Evolutionary conservation across 2,888 invertebrate species (phyloP).

Genomic region (Homarus gammarus): DNA sequence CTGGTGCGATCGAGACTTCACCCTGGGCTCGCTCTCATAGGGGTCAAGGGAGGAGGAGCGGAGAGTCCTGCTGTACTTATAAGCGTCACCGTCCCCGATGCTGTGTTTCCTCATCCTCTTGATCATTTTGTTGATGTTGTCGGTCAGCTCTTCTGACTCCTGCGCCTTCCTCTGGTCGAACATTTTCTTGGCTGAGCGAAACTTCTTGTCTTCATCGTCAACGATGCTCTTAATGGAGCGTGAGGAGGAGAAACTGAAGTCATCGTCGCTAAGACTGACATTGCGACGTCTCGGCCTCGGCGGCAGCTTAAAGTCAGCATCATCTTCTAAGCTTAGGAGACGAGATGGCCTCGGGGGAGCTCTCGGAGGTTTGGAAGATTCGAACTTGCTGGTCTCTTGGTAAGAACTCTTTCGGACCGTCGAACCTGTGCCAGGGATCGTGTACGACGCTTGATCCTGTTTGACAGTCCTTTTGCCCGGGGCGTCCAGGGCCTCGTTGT

Average conservation of each 20-base stretch:
- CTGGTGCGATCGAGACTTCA: background rate
- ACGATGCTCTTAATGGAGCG: slow-evolving; percentile 10
- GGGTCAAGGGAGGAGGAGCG: slow-evolving; percentile 46
- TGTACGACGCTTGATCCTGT: slow-evolving; percentile 43
- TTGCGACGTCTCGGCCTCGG: slow-evolving; percentile 33
- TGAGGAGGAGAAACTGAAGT: slow-evolving; percentile 23
- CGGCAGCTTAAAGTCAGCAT: slow-evolving; percentile 33
- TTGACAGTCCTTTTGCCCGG: slow-evolving; percentile 50
- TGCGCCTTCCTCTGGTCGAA: slow-evolving; percentile 37
- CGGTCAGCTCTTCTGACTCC: slow-evolving; percentile 64
- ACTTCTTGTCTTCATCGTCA: slow-evolving; percentile 26
- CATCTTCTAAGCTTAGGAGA: slow-evolving; percentile 54
- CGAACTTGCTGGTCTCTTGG: slow-evolving; percentile 48
- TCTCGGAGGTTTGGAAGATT: slow-evolving; percentile 56
- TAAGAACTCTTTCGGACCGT: slow-evolving; percentile 54
- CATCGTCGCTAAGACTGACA: slow-evolving; percentile 46
- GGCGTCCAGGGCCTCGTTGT: slow-evolving; percentile 21
- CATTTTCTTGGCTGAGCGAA: slow-evolving; percentile 43
- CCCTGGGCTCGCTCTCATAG: slow-evolving; percentile 13
- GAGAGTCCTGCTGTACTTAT: slow-evolving; percentile 36
- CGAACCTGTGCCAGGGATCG: slow-evolving; percentile 44
- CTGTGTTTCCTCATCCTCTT: slow-evolving; percentile 66
- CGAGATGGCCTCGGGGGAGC: slow-evolving; percentile 53
- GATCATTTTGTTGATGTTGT: slow-evolving; percentile 67
- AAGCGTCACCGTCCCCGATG: slow-evolving; percentile 25